Evolutionary conservation across 1,140 invertebrate genomes (phyloP).

Genomic region (Aphelenchoides besseyi): DNA sequence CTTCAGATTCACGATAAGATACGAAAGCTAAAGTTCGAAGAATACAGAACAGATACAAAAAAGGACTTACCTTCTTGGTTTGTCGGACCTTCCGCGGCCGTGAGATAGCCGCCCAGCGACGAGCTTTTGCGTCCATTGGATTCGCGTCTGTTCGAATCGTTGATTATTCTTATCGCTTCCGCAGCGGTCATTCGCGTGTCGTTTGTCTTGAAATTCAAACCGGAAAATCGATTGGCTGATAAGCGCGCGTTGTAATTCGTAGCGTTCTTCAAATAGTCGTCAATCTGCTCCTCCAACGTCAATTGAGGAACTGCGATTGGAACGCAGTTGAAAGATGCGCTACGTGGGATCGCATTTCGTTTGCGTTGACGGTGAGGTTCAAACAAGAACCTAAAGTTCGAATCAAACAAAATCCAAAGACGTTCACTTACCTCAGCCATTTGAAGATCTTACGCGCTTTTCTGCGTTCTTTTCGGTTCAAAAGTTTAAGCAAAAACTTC

Average conservation of each 20-base stretch:
- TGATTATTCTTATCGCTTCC: not conserved
- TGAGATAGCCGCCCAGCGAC: not conserved
- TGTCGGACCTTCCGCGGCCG: not conserved
- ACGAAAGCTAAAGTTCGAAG: not conserved
- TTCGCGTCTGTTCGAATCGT: not conserved
- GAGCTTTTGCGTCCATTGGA: not conserved
- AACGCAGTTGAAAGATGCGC: not conserved
- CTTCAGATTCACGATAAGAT: no score
- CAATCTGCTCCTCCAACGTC: not conserved
- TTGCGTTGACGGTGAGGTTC: not conserved
- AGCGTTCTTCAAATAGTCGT: constrained; percentile 8
- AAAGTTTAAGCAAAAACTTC: constrained; percentile 25
- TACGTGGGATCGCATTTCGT: not conserved
- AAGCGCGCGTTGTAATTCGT: constrained; percentile 2
- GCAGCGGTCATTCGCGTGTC: not conserved
- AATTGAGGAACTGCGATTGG: not conserved
- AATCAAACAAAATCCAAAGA: not conserved
- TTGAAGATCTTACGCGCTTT: constrained; percentile 23
- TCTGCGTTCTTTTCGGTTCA: constrained; percentile 6
- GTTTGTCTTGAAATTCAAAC: not conserved
- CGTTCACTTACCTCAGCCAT: not conserved
- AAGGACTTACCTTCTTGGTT: not conserved
- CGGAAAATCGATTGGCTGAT: constrained; percentile 1
- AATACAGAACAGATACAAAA: not conserved
- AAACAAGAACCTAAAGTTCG: not conserved